Conservation (phyloP, 2,113 vertebrate species). For the Fukomys damarensis region DNA sequence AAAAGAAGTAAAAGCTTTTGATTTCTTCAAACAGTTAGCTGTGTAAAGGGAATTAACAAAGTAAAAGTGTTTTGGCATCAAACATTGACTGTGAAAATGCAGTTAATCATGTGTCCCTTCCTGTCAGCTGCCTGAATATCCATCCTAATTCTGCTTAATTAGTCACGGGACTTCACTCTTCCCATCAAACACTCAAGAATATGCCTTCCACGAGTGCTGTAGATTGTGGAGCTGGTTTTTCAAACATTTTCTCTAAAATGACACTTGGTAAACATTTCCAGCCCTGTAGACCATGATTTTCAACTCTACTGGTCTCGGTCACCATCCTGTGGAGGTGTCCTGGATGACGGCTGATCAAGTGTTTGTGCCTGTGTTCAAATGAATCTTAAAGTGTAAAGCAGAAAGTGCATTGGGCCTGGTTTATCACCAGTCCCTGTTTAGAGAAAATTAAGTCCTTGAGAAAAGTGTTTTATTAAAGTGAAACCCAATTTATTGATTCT, state of each 20-base stretch:
- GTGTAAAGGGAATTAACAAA: not conserved
- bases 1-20: not conserved
- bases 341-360: not conserved
- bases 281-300: not conserved
- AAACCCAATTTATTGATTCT: not conserved
- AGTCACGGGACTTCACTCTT: not conserved
- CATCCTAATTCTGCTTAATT: slow-evolving; percentile 3
- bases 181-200: not conserved
- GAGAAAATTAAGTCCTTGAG: not conserved
- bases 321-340: not conserved
- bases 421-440: not conserved
- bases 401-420: rapidly evolving
- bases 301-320: not conserved
- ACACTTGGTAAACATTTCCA: not conserved
- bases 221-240: not conserved
- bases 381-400: not conserved
- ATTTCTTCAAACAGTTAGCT: not conserved
- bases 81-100: not conserved
- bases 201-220: not conserved
- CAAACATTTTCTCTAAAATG: not conserved
- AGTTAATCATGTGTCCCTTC: not conserved
- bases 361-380: not conserved
- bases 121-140: not conserved
- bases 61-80: not conserved
- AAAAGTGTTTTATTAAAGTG: not conserved